These are phyloP conservation scores for Mobula hypostoma DNA, from an alignment of 2,113 vertebrate species.

Conservation along the genomic window DNA sequence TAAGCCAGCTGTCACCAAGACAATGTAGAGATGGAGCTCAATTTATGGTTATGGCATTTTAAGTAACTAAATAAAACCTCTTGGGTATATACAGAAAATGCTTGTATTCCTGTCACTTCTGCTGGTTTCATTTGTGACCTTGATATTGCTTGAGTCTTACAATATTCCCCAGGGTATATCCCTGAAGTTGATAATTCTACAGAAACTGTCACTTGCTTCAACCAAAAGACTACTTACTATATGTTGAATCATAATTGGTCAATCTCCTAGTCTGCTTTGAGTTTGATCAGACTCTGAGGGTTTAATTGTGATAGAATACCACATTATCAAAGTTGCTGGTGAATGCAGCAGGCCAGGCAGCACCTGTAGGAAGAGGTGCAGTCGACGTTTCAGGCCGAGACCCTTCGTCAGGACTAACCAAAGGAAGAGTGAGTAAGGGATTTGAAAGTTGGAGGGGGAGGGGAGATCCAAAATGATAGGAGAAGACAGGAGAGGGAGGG, in stretches of 20 bases:
- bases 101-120: conserved; percentile 56
- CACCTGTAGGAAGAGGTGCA: too few species aligned
- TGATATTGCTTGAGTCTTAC: conserved; percentile 48
- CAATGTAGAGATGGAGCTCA: conserved; percentile 48
- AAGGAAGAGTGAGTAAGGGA: too few species aligned
- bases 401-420: too few species aligned
- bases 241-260: conserved; percentile 26
- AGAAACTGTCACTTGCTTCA: conserved; percentile 47
- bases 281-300: conserved; percentile 26
- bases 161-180: conserved; percentile 50
- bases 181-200: conserved; percentile 51
- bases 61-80: conserved; percentile 56
- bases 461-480: too few species aligned
- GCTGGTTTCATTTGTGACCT: conserved; percentile 59
- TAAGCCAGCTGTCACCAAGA: conserved; percentile 52
- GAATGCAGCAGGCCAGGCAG: too few species aligned
- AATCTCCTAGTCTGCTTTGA: conserved; percentile 14
- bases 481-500: too few species aligned
- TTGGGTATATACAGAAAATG: conserved; percentile 54
- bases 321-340: background rate
- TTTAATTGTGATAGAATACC: conserved; percentile 28
- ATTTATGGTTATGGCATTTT: conserved; percentile 64
- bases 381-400: too few species aligned
- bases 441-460: too few species aligned
- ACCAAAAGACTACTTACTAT: conserved; percentile 46